phyloP scores from a whole-genome alignment of 2,888 invertebrate genomes.

The Stramonita haemastoma region DNA sequence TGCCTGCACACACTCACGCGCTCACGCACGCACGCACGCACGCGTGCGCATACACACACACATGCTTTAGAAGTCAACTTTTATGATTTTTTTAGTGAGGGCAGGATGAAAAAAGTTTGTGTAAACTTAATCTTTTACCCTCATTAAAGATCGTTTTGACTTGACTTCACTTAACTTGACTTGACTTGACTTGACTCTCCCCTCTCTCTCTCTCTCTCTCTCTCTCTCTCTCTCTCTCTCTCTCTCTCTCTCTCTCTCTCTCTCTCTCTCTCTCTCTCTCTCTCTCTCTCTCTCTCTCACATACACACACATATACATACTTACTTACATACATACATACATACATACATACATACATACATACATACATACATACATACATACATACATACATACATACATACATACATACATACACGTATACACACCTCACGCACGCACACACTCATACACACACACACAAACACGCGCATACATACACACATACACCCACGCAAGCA shows the following conservation, averaged over 20 bases:
- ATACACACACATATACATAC: too few species aligned
- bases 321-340: too few species aligned
- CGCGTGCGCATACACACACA: neutral
- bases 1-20: neutral
- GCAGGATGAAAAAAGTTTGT: too few species aligned
- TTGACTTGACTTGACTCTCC: too few species aligned
- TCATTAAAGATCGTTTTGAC: too few species aligned
- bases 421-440: neutral
- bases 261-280: neutral
- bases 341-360: neutral
- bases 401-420: neutral
- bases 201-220: neutral
- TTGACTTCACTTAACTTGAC: too few species aligned
- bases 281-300: too few species aligned
- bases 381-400: too few species aligned
- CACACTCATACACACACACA: neutral
- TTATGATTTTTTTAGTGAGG: too few species aligned
- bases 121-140: too few species aligned
- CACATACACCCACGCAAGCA: neutral
- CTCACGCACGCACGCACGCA: neutral
- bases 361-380: too few species aligned
- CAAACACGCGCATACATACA: neutral
- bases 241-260: neutral
- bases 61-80: neutral
- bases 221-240: neutral